Conservation (phyloP, 2,113 vertebrate genomes). For the Eurypyga helias region DNA sequence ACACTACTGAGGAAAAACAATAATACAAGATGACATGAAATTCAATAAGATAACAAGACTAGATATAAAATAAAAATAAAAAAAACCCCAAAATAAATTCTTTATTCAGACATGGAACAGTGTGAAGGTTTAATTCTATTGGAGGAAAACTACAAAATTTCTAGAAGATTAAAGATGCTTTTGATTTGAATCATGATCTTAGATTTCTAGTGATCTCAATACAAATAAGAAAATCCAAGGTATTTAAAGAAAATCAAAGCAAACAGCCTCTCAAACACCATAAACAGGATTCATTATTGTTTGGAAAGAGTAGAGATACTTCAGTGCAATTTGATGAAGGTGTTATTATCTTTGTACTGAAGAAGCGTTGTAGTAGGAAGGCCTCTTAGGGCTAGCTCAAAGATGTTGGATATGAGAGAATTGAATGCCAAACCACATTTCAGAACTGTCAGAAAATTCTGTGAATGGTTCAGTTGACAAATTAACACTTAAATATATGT, state of each 20-base stretch:
- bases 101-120: not conserved
- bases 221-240: constrained; percentile 16
- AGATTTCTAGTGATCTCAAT: constrained; percentile 31
- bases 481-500: not conserved
- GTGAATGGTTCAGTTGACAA: not conserved
- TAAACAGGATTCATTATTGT: constrained; percentile 39
- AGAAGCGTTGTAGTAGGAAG: not conserved
- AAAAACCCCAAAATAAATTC: not conserved
- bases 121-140: not conserved
- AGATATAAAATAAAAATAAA: not conserved
- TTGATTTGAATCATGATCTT: constrained; percentile 13
- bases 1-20: not conserved
- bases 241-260: constrained; percentile 51
- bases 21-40: not conserved
- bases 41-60: no score
- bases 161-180: constrained; percentile 54
- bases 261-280: constrained; percentile 16
- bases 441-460: not conserved
- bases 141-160: constrained; percentile 54
- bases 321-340: constrained; percentile 21
- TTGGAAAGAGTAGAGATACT: not conserved
- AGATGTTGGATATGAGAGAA: not conserved
- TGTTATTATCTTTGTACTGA: constrained; percentile 8
- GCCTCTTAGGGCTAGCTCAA: not conserved
- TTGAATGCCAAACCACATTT: not conserved